phyloP scores from a whole-genome alignment of 1,140 invertebrate species.

The Tetraneura akinire region DNA sequence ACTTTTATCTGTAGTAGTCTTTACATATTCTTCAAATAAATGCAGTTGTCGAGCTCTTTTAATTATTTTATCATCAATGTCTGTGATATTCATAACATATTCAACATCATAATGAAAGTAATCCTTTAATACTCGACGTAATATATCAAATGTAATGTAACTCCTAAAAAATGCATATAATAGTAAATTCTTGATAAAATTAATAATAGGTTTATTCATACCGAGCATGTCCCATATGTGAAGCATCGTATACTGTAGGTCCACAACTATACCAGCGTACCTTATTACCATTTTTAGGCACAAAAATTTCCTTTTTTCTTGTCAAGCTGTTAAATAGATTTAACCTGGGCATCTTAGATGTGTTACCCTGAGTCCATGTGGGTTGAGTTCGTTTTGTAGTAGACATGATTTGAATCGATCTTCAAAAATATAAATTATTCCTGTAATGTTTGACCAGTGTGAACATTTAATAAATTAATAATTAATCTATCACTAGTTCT shows the following conservation, averaged over 20 bases:
- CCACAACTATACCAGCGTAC: constrained; percentile 97
- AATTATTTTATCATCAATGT: constrained; percentile 99
- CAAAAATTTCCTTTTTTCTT: constrained; percentile 86
- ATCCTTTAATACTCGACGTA: constrained; percentile 84
- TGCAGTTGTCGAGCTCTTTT: constrained; percentile 91
- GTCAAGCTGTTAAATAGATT: constrained; percentile 83
- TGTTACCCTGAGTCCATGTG: constrained; percentile 67
- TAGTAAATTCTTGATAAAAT: not conserved
- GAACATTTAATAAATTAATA: too few relatives aligned
- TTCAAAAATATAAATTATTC: not conserved
- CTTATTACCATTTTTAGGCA: constrained; percentile 79
- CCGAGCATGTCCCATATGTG: constrained; percentile 99
- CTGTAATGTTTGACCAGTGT: too few relatives aligned
- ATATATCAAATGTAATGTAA: constrained; percentile 98
- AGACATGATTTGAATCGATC: not conserved
- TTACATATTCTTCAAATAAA: constrained; percentile 82
- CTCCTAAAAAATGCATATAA: constrained; percentile 68
- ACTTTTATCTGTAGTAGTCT: constrained; percentile 54
- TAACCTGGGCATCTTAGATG: constrained; percentile 63
- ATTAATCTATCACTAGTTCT: too few relatives aligned
- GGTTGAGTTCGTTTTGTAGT: constrained; percentile 71
- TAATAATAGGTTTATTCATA: constrained; percentile 59
- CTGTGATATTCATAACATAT: constrained; percentile 98
- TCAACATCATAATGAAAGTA: constrained; percentile 96
- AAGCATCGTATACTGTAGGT: constrained; percentile 96